Evolutionary conservation across 2,888 invertebrate species (phyloP).

Genomic region (Arenicola marina): DNA sequence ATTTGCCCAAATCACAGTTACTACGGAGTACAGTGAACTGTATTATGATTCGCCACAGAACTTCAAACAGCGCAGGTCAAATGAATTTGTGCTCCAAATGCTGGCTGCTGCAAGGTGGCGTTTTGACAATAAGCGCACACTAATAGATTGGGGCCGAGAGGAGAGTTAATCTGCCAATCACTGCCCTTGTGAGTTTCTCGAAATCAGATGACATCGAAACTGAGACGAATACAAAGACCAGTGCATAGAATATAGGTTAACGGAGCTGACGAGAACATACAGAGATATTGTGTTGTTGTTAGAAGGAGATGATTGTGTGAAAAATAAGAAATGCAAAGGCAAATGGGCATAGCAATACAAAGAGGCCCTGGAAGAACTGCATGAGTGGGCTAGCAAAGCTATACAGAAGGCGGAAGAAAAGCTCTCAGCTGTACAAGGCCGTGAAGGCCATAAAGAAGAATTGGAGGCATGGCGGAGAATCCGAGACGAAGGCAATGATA

Average conservation of each 20-base stretch:
- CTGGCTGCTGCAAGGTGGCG: not conserved
- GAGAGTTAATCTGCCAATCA: not conserved
- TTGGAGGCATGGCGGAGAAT: too few species aligned
- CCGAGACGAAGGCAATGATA: too few species aligned
- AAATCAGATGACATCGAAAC: not conserved
- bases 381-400: too few species aligned
- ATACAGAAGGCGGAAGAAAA: too few species aligned
- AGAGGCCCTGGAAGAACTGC: too few species aligned
- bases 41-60: not conserved
- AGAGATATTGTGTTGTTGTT: not conserved
- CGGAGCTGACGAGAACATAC: not conserved
- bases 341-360: too few species aligned
- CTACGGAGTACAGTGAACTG: not conserved
- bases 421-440: too few species aligned
- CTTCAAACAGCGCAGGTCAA: not conserved
- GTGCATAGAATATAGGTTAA: not conserved
- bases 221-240: not conserved
- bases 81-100: not conserved
- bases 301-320: too few species aligned
- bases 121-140: not conserved
- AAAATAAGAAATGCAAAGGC: too few species aligned
- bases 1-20: not conserved
- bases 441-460: too few species aligned
- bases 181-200: not conserved
- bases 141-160: not conserved